A percentile compares a stretch with the other conserved stretches of the same genome.
Conservation (phyloP, 2,888 invertebrate genomes). For the Drosophila mimica region DNA sequence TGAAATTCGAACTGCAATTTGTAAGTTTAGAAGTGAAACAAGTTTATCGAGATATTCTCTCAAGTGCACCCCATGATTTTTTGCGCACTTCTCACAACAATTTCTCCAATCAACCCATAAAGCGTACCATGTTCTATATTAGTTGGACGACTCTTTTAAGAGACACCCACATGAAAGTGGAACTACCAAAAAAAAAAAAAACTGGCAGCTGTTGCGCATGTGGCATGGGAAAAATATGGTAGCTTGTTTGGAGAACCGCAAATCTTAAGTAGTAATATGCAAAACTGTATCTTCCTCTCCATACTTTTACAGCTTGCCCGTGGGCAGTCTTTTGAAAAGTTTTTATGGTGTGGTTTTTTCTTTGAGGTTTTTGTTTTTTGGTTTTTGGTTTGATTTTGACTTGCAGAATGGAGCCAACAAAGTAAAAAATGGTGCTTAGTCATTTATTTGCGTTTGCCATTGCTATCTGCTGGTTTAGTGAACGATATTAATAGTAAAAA, state of each 20-base stretch:
- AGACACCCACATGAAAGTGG: constrained; percentile 40
- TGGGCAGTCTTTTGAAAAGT: constrained; percentile 58
- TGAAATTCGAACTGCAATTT: constrained; percentile 64
- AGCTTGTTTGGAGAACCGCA: constrained; percentile 16
- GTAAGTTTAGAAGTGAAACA: constrained; percentile 62
- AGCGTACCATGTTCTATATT: constrained; percentile 4
- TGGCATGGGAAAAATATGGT: constrained; percentile 37
- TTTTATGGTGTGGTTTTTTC: constrained; percentile 49
- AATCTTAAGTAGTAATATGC: constrained; percentile 25
- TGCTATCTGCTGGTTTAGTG: constrained; percentile 45
- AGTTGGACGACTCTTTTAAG: constrained; percentile 5
- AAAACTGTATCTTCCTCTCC: constrained; percentile 27
- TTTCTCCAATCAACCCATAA: constrained; percentile 41
- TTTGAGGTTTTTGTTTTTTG: constrained; percentile 33
- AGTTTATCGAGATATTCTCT: constrained; percentile 52
- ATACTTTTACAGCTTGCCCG: constrained; percentile 24
- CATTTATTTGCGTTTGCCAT: constrained; percentile 55
- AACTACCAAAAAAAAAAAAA: neutral
- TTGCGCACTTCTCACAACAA: constrained; percentile 11
- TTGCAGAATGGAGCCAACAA: constrained; percentile 12
- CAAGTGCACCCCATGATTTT: constrained; percentile 21
- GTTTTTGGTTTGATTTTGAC: constrained; percentile 22
- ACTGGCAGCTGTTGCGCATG: constrained; percentile 55
- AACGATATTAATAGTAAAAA: constrained; percentile 65
- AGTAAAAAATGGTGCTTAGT: constrained; percentile 53